Percentiles rank a stretch among this genome's conserved stretches.
These are phyloP conservation scores for Euthynnus affinis DNA, from an alignment of 2,797 vertebrate species.

Conservation along the genomic window DNA sequence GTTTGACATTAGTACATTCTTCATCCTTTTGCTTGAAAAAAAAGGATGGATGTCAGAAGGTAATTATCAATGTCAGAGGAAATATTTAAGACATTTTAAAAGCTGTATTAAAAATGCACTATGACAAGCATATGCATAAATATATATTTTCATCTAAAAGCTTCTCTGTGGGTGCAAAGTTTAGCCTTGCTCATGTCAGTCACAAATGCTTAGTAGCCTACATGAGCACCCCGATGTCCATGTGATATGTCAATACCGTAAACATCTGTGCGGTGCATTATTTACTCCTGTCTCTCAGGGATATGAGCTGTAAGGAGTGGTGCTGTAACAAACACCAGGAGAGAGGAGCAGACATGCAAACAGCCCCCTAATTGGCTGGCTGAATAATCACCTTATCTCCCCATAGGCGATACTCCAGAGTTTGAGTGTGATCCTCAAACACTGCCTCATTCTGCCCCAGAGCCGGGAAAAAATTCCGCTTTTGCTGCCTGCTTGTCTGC, in stretches of 20 bases:
- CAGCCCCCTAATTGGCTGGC: slow-evolving; percentile 77
- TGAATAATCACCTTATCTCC: slow-evolving; percentile 83
- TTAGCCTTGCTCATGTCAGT: slow-evolving; percentile 5
- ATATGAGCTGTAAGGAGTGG: slow-evolving; percentile 40
- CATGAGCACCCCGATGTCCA: slow-evolving; percentile 4
- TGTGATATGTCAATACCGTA: slow-evolving; percentile 41
- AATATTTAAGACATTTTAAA: slow-evolving; percentile 39
- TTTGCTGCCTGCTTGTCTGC: slow-evolving; percentile 79
- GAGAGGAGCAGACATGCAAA: slow-evolving; percentile 65
- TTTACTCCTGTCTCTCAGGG: slow-evolving; percentile 52
- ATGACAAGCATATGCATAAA: slow-evolving; percentile 23
- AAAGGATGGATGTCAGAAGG: slow-evolving; percentile 29
- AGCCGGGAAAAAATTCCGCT: slow-evolving; percentile 70
- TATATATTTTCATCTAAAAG: background rate
- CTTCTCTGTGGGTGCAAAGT: background rate
- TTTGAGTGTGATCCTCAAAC: slow-evolving; percentile 75
- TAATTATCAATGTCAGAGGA: slow-evolving; percentile 42
- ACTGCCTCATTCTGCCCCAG: slow-evolving; percentile 65
- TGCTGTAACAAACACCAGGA: slow-evolving; percentile 59
- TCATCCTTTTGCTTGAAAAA: background rate
- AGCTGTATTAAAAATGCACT: slow-evolving; percentile 22
- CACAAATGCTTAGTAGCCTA: slow-evolving; percentile 17
- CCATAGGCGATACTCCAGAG: slow-evolving; percentile 57
- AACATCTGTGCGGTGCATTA: slow-evolving; percentile 44
- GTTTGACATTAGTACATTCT: background rate